Evolutionary conservation across 2,797 vertebrate species (phyloP), one percentile per base, ranked within the genome.

Genomic region (Sitta carolinensis): DNA sequence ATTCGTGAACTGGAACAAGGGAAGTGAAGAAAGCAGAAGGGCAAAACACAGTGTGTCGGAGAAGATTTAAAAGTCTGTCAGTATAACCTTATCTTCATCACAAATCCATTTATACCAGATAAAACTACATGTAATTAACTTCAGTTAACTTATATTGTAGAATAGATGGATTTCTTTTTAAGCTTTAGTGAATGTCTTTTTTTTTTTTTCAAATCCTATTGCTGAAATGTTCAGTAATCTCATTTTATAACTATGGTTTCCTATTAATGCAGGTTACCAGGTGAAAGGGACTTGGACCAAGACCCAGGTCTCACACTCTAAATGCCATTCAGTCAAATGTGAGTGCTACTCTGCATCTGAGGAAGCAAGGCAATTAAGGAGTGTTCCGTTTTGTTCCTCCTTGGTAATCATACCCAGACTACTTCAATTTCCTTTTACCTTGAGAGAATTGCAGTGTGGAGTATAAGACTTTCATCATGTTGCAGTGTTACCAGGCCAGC

Each of bases 241-340:
- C 4, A 10, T 10, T n/a, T 89, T 38, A 13, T 75, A 74, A 45
- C 16, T 5, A 2, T 30, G 29, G 19, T 18, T 64, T 76, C 29
- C 40, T 51, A 17, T 34, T 59, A 87, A 54, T 29, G 16, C 5
- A 4, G 4, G 48, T 62, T 77, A 52, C 25, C 45, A 61, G 38
- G 22, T 73, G 51, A 22, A 9, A 82, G 47, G 26, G 26, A 52
- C 6, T 3, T 45, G 19, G 21, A 50, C 15, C 0, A 1, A 66
- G 61, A 69, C 11, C 29, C 5, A 1, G 23, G 13, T 63, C 21
- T 55, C 5, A 17, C 0, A 0, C 9, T 59, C 3, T 77, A 86
- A 74, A 78, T 43, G 30, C 7, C 18, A 40, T 61, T 86, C 45
- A 70, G 4, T 38, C 25, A 47, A 75, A 51, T 3, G 4, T 7